Evolutionary conservation across 2,113 vertebrate genomes (phyloP), one percentile per base, ranked within the genome.

Genomic region (Psittacara wagleri): DNA sequence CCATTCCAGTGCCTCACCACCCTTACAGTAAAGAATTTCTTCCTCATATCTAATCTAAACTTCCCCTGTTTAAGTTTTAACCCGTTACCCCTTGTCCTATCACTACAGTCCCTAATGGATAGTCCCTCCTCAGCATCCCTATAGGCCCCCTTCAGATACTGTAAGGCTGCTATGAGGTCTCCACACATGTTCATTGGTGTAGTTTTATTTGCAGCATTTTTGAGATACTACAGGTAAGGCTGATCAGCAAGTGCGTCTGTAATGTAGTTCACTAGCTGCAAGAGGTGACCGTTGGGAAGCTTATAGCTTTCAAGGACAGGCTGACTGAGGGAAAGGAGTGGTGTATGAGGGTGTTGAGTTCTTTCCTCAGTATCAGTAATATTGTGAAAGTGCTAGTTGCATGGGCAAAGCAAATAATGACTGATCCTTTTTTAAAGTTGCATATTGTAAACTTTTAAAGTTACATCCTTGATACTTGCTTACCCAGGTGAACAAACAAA

Each of bases 171-270:
- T 49, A 24, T 13, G 48, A 49, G 48, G 23, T 49, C 48, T 49
- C 48, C 48, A 49, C 2, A 1, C 48, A 24, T 49, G 48, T 49
- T 49, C 44, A 67, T 75, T 86, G 70, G 25, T 49, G 2, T 83
- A 19, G 82, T 97, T 92, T 88, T 83, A 92, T 96, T 96, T 90
- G 39, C 31, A 57, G 29, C 59, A 81, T 81, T 96, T 98, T 97
- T 63, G 43, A 96, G 79, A 79, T 85, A 29, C 57, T 95, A 91
- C 96, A 95, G 88, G 77, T 74, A 41, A 55, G 62, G n/a, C 72
- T 68, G 52, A 44, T 92, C 89, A 92, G 86, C 37, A 91, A 87
- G 54, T 44, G 75, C 28, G 49, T 78, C 76, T 96, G 85, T 92
- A 95, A 91, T 52, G 76, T 63, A 70, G 73, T 83, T 95, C 12